These are phyloP conservation scores for Laspeyria flexula DNA, from an alignment of 2,888 invertebrate genomes.

Conservation along the genomic window DNA sequence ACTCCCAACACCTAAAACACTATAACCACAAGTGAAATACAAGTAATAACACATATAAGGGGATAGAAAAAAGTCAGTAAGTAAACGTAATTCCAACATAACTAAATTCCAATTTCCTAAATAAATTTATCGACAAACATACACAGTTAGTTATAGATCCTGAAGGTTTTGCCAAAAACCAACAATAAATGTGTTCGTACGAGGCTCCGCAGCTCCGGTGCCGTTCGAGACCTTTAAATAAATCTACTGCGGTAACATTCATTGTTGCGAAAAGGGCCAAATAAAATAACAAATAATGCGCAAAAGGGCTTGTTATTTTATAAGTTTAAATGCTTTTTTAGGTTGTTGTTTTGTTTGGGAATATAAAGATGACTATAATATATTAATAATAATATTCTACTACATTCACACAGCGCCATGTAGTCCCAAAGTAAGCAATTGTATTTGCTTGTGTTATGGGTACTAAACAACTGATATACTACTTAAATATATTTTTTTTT, in stretches of 20 bases:
- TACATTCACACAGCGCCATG: too few relatives aligned
- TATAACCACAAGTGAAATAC: too few relatives aligned
- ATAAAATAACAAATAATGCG: slow-evolving; percentile 9
- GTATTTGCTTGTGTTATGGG: too few relatives aligned
- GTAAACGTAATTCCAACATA: too few relatives aligned
- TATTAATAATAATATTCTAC: too few relatives aligned
- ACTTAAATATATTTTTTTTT: too few relatives aligned
- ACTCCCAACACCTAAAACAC: too few relatives aligned
- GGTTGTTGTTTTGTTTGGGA: background rate
- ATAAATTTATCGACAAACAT: background rate
- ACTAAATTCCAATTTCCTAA: too few relatives aligned
- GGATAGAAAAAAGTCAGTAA: too few relatives aligned
- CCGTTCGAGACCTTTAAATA: slow-evolving; percentile 28
- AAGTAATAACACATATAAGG: too few relatives aligned
- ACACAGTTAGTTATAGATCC: background rate
- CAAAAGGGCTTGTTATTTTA: slow-evolving; percentile 1
- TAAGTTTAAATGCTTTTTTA: background rate
- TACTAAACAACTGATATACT: too few relatives aligned
- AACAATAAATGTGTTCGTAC: slow-evolving; percentile 18
- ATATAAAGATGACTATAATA: background rate
- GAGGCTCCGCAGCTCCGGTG: slow-evolving; percentile 3
- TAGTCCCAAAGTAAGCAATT: too few relatives aligned
- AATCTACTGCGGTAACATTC: slow-evolving; percentile 38
- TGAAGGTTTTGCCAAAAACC: slow-evolving; percentile 15
- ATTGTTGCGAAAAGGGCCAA: slow-evolving; percentile 20